Evolutionary conservation across 2,113 vertebrate species (phyloP), one percentile per base, ranked within the genome.

Genomic region (Leiothrix lutea): DNA sequence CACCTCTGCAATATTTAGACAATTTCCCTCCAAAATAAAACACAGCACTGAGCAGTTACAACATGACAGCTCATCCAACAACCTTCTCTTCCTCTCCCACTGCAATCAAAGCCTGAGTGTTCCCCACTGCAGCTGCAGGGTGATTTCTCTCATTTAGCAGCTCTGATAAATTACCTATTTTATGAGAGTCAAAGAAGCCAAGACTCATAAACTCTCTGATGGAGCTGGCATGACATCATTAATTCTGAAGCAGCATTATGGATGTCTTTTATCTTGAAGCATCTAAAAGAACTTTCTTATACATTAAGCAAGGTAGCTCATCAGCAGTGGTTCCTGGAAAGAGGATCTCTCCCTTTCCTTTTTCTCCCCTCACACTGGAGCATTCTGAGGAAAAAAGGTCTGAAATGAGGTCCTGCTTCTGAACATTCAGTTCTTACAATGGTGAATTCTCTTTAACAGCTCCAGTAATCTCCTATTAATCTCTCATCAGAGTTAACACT

Each of bases 91-190:
- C 75, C 67, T 51, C 67, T 77, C 9, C 50, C 67, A 11, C 38
- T 2, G 36, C 62, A 80, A 72, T 53, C 80, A 80, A 75, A 92
- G 80, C 36, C 17, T 2, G 20, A 35, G 14, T 3, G 25, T 26
- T 77, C 79, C 74, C 4, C 6, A 25, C n/a, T 92, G 57, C 67
- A 86, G 85, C 79, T 86, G 82, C 45, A 95, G 71, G 92, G 67
- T 26, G 82, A 90, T 77, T 94, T n/a, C 86, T 94, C 88, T 94
- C 90, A 83, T 90, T 77, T 47, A 90, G 75, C 72, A 62, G 80
- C 88, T 58, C 88, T 93, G 92, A 95, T 83, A 88, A 92, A 95
- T 93, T 44, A 86, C 75, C 82, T 86, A 33, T 54, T 94, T 93
- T 88, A 94, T 61, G 74, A 80, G 57, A 50, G 71, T 7, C 85